Evolutionary conservation across 53 echinoderm and acorn worm genomes (phyloP).

Genomic region (Paracentrotus lividus): DNA sequence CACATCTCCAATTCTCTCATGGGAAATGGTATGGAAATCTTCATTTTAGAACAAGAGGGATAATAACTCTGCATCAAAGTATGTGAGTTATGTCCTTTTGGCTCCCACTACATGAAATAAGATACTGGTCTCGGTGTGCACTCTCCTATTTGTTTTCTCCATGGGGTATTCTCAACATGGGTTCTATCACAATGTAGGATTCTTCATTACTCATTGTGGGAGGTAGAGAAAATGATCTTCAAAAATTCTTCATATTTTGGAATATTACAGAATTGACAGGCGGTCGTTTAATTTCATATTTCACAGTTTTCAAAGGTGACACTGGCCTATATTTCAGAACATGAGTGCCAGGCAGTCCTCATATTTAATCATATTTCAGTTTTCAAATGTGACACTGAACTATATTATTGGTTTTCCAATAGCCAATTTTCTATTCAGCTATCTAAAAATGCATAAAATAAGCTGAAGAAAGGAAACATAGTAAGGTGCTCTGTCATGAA

Average conservation of each 20-base stretch:
- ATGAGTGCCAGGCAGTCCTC: no score
- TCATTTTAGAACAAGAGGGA: no score
- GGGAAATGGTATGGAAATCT: no score
- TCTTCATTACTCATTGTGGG: constrained; percentile 9
- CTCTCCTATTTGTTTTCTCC: background rate
- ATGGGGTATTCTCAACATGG: constrained; percentile 31
- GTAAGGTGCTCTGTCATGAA: no score
- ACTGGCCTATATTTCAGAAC: background rate
- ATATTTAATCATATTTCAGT: background rate
- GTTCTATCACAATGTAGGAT: background rate
- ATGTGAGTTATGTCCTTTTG: no score
- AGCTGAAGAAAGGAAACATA: no score
- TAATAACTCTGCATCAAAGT: no score
- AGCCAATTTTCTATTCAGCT: no score
- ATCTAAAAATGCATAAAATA: no score
- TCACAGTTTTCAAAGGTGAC: background rate
- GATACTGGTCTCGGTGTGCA: background rate
- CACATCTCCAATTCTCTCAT: background rate
- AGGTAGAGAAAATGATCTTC: background rate
- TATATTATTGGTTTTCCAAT: background rate
- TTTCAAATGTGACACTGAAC: background rate
- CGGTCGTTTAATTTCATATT: background rate
- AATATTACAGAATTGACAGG: background rate
- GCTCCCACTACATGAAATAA: no score
- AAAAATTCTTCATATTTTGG: background rate